These are phyloP conservation scores for Ctenopoma kingsleyae DNA, from an alignment of 2,797 vertebrate species.

Conservation along the genomic window DNA sequence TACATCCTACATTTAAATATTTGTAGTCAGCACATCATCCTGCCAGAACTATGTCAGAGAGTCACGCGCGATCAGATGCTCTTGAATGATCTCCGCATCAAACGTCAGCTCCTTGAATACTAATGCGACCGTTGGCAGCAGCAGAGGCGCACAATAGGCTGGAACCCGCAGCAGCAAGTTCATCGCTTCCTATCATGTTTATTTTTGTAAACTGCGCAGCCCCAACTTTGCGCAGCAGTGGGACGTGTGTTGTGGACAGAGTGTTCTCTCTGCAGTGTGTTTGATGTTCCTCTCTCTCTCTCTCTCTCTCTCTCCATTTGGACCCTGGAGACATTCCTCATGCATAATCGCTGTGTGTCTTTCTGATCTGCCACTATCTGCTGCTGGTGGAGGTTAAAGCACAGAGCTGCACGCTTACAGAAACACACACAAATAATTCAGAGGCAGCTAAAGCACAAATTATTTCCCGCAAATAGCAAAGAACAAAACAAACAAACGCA, in stretches of 20 bases:
- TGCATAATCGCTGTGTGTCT: constrained; percentile 79
- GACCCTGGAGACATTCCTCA: constrained; percentile 79
- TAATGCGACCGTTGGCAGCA: constrained; percentile 46
- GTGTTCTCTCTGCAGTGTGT: constrained; percentile 61
- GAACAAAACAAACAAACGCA: constrained; percentile 49
- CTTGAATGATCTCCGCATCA: constrained; percentile 49
- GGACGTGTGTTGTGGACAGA: constrained; percentile 70
- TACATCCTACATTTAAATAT: constrained; percentile 15
- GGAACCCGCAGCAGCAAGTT: constrained; percentile 17
- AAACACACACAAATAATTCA: constrained; percentile 51
- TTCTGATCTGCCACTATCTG: constrained; percentile 75
- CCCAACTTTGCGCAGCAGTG: constrained; percentile 47
- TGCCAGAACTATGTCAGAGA: constrained; percentile 32
- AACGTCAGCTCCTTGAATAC: constrained; percentile 46
- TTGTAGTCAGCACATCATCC: constrained; percentile 40
- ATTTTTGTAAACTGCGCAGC: constrained; percentile 68
- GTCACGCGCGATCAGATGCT: constrained; percentile 57
- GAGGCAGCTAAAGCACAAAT: constrained; percentile 49
- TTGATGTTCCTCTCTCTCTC: constrained; percentile 68
- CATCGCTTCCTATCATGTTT: constrained; percentile 58
- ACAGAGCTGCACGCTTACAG: constrained; percentile 34
- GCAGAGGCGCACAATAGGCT: constrained; percentile 44
- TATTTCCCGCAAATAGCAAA: constrained; percentile 31
- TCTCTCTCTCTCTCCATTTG: constrained; percentile 29
- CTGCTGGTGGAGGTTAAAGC: constrained; percentile 67